Base-by-base conservation (phyloP, 64 coral and sea anemone genomes). In the Astreopora myriophthalma region DNA sequence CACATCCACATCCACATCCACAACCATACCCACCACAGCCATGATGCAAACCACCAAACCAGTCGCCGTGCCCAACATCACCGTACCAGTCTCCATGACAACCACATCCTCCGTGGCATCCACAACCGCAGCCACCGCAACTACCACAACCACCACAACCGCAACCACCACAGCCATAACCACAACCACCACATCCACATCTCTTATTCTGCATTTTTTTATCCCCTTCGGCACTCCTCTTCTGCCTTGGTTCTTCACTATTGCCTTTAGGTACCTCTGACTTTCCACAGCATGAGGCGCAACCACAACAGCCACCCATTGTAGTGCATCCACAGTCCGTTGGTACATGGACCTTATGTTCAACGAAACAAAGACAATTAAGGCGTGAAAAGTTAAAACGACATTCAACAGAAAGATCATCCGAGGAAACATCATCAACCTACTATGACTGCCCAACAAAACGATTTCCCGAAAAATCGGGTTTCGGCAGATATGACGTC, bases 101-200 rank as follows among this genome's bases (percentile, higher is more conserved):
- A 7, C 78, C 93, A 46, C 93, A 73, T 17, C 92, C 74, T 12
- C 72, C 83, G 63, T 67, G 62, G 7, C 92, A 86, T 3, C 92
- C 86, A 39, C 65, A 81, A 20, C 69, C 93, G 8, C 93, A 87
- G 52, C 79, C 75, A 23, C 93, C 93, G 13, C 93, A 78, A 23
- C 79, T 75, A 5, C 60, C 71, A 19, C 82, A 33, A 19, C 34
- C 39, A 5, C 52, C 49, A 5, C 48, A 42, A 3, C 69, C 33
- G 40, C 90, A 81, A 33, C 32, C 30, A 20, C 38, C 69, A 17
- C 71, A 87, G 16, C 87, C 76, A 48, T 40, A 66, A 20, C 87
- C 93, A 69, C 93, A 82, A 40, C 92, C 92, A n/a, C 85, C 85
- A 76, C 81, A 74, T 4, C 92, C 87, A 69, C 93, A 93, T 34